Conservation (phyloP, 1,140 invertebrate genomes). For the Holcopasites calliopsidis region DNA sequence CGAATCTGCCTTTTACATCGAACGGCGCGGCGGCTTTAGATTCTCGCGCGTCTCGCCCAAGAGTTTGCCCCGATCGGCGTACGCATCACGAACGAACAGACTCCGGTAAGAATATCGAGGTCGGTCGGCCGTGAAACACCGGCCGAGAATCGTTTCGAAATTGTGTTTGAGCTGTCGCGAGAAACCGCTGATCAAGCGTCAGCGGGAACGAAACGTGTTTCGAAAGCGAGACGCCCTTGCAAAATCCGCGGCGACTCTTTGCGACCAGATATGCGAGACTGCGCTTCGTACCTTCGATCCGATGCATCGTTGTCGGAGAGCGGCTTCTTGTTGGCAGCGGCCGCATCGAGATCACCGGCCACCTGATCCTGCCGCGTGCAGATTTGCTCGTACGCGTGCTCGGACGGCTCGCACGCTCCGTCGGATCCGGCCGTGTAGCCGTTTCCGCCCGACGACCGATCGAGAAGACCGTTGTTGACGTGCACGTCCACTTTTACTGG, state of each 20-base stretch:
- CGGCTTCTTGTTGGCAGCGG: constrained; percentile 69
- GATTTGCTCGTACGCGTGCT: constrained; percentile 79
- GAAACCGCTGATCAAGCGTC: not conserved
- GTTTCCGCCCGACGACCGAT: constrained; percentile 63
- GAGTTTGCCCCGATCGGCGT: too few relatives aligned
- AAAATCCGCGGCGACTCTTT: not conserved
- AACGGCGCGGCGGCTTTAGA: too few relatives aligned
- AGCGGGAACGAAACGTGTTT: not conserved
- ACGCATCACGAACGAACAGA: too few relatives aligned
- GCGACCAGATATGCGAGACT: not conserved
- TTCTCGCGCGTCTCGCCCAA: too few relatives aligned
- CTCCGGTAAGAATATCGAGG: too few relatives aligned
- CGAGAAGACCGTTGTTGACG: constrained; percentile 71
- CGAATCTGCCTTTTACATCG: too few relatives aligned
- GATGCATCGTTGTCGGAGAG: constrained; percentile 70
- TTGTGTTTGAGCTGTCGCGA: not conserved
- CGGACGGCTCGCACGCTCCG: constrained; percentile 71
- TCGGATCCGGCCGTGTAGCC: constrained; percentile 72
- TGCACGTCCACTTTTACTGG: constrained; percentile 80
- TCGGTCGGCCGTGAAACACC: too few relatives aligned
- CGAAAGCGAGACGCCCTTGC: not conserved
- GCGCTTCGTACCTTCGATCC: constrained; percentile 62
- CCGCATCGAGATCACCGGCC: too few relatives aligned
- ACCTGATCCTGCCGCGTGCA: constrained; percentile 71
- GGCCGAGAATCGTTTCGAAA: too few relatives aligned